Base-by-base conservation (phyloP, 2,888 invertebrate genomes). In the Teleiodes luculella region DNA sequence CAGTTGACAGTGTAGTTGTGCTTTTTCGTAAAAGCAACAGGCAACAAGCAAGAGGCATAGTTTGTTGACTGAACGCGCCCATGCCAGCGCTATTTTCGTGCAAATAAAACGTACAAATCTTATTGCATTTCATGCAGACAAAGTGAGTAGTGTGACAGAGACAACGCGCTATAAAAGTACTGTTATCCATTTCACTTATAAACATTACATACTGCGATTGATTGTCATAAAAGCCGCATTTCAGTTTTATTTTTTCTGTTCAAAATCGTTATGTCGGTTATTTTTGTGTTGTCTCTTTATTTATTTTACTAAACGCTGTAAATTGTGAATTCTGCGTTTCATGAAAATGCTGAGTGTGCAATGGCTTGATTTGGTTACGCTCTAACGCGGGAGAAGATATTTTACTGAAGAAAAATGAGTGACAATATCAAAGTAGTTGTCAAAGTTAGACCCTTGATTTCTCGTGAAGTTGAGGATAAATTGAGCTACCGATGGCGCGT, bases 381-480 rank as follows among this genome's bases (percentile, higher is more conserved):
- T 53, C 50, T 62, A 60, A 61, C 58, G 54, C 56, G 52, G 36
- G 60, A 64, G 56, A 64, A 59, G 53, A 55, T 56, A 60, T 52
- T 59, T 53, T n/a, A 57, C 56, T 56, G 54, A 59, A 61, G 52
- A 50, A 80, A 81, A 69, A 92, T 92, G 92, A 91, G 91, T 70
- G 91, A 92, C 72, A 93, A 92, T 72, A 94, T 95, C 50, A 93
- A 94, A 90, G 95, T 95, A 52, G 94, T 93, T 56, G 93, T 95
- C 57, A 94, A 94, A 87, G 91, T 94, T 59, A 91, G 95, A 45
- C 94, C 94, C 18, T 73, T 94, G 8, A 92, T 93, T 65, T 78
- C 88, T 65, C 91, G 93, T 47, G 95, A 95, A 80, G 83, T 90
- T 47, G 91, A 92, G 37, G 90, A 91, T 5, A 90, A 91, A 65